Base-by-base conservation (phyloP, 1,140 invertebrate genomes). In the Pentalonia nigronervosa region DNA sequence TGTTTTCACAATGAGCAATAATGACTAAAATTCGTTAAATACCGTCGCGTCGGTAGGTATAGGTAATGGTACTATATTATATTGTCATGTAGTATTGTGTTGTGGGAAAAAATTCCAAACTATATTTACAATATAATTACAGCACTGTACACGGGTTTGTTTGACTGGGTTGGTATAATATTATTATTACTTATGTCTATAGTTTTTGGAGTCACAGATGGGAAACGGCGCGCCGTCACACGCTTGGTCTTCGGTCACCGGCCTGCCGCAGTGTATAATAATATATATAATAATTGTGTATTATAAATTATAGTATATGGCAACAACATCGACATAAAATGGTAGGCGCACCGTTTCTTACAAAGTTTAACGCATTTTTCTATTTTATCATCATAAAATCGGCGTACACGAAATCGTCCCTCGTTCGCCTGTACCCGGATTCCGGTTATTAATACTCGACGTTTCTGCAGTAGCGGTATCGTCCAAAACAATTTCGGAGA, bases 221-320 rank as follows among this genome's bases (percentile, higher is more conserved):
- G 87, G n/a, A 53, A 89, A 89, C 11, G 48, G 20, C 21, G 7
- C 47, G 1, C 11, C 23, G 21, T 21, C n/a, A 36, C n/a, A 34
- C 60, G n/a, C 60, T n/a, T 47, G 87, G 48, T 48, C 87, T 89
- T 53, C 87, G 48, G 48, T 89, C 48, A 34, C 60, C 60, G n/a
- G 17, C 60, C 60, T 76, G 60, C 47, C 34, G 30, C n/a, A 23
- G 34, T 30, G 20, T 41, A 41, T 41, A 41, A 41, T 41, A 41
- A 41, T 41, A 41, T 41, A 2, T 41, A 2, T 41, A 41, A 41
- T 41, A 2, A 41, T 41, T 41, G 41, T 41, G 41, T 41, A 41
- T 41, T 41, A 41, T 41, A 20, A 20, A 87, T 84, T 21, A 83
- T 25, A 48, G n/a, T 47, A 47, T 20, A 76, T 30, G n/a, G 14